Evolutionary conservation across 2,113 vertebrate genomes (phyloP).

Genomic region (Misgurnus anguillicaudatus): DNA sequence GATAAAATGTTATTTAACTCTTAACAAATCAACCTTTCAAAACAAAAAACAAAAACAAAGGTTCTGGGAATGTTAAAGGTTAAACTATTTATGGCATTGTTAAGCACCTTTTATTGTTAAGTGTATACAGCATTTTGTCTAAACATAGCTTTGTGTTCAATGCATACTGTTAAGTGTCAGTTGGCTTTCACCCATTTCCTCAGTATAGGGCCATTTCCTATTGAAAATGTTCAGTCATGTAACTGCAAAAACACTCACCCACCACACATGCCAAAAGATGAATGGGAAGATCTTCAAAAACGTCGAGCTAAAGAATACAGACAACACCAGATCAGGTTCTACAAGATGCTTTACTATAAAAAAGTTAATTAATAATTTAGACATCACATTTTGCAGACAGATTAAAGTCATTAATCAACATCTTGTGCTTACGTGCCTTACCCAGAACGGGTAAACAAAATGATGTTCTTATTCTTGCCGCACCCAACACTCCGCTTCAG

Average conservation of each 20-base stretch:
- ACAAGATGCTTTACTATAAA: neutral
- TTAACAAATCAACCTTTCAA: no score
- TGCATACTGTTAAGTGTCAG: no score
- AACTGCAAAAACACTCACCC: neutral
- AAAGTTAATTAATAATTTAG: no score
- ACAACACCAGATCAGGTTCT: slow-evolving; percentile 53
- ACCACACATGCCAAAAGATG: neutral
- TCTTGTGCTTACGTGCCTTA: neutral
- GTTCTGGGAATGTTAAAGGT: no score
- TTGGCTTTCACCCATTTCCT: neutral
- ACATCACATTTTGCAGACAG: no score
- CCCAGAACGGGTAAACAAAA: slow-evolving; percentile 43
- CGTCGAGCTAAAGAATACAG: slow-evolving; percentile 47
- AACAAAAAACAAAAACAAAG: no score
- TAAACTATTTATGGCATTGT: no score
- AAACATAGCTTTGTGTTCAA: no score
- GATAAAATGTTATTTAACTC: no score
- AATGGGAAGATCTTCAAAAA: neutral
- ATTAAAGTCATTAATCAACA: no score
- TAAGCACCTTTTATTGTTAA: no score
- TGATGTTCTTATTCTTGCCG: slow-evolving; percentile 50
- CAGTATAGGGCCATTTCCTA: neutral
- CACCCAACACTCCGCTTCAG: slow-evolving; percentile 60
- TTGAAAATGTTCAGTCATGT: neutral
- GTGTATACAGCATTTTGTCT: no score